Percentiles rank a stretch among this genome's conserved stretches.
Evolutionary conservation across 2,888 invertebrate species (phyloP).

Genomic region (Leptopilina myrica): DNA sequence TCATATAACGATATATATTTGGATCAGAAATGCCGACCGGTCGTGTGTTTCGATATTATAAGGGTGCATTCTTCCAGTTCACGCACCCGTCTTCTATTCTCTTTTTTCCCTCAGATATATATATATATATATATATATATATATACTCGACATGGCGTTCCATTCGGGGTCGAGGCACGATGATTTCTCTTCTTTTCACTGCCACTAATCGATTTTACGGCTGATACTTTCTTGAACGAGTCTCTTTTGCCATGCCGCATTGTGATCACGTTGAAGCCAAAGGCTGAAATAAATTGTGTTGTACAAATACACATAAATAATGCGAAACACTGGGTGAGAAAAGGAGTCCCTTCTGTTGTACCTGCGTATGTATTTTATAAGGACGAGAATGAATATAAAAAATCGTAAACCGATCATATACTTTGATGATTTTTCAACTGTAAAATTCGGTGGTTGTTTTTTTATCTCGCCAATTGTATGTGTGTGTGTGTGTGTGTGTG

Average conservation of each 20-base stretch:
- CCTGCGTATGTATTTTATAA: background rate
- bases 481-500: no score
- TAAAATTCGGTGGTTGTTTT: conserved; percentile 3
- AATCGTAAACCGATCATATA: conserved; percentile 27
- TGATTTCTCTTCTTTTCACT: conserved; percentile 65
- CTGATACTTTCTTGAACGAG: conserved; percentile 57
- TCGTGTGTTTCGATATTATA: background rate
- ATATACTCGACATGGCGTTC: conserved; percentile 27
- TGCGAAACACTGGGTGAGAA: conserved; percentile 31
- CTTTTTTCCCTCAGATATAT: conserved; percentile 11
- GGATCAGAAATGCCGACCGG: background rate
- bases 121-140: background rate
- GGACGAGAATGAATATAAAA: background rate
- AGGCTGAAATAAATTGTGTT: conserved; percentile 64
- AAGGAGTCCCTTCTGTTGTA: background rate
- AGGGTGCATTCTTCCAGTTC: conserved; percentile 35
- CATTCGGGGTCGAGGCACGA: conserved; percentile 46
- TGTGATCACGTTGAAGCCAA: conserved; percentile 44
- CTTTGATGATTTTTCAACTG: conserved; percentile 25
- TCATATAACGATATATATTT: background rate
- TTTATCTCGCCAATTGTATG: conserved; percentile 11
- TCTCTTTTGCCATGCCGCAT: conserved; percentile 48
- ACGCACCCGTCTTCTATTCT: conserved; percentile 29
- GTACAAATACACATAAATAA: conserved; percentile 58
- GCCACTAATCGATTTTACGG: conserved; percentile 66